Percentiles rank a stretch among this genome's conserved stretches.
These are phyloP conservation scores for Erebia epiphron DNA, from an alignment of 2,888 invertebrate species.

Conservation along the genomic window DNA sequence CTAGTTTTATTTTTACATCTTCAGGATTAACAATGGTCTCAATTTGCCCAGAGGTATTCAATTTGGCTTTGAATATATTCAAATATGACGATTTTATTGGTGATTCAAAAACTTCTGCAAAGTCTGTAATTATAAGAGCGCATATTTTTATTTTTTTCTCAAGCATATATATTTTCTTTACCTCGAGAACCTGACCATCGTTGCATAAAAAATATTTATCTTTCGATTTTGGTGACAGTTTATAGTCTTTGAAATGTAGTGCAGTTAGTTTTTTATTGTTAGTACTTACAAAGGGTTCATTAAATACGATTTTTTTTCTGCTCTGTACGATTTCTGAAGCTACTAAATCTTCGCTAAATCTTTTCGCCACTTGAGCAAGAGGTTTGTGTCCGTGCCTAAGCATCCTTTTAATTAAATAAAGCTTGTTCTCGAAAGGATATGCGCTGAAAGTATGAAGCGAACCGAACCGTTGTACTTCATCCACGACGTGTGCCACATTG, in stretches of 20 bases:
- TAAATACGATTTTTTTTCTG: slow-evolving; percentile 1
- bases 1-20: slow-evolving; percentile 28
- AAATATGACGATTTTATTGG: slow-evolving; percentile 14
- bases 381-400: slow-evolving; percentile 37
- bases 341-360: slow-evolving; percentile 18
- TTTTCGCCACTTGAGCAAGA: slow-evolving; percentile 33
- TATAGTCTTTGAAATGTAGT: background rate
- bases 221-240: slow-evolving; percentile 1
- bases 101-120: slow-evolving; percentile 3
- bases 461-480: slow-evolving; percentile 40
- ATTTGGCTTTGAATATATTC: slow-evolving; percentile 9
- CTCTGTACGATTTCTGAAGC: slow-evolving; percentile 5
- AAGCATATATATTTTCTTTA: slow-evolving; percentile 1
- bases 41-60: background rate
- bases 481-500: slow-evolving; percentile 37
- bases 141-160: slow-evolving; percentile 2
- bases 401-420: slow-evolving; percentile 32
- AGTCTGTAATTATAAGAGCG: background rate
- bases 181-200: slow-evolving; percentile 1
- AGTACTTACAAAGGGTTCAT: background rate
- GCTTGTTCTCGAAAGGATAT: slow-evolving; percentile 39
- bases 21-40: slow-evolving; percentile 1
- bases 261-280: slow-evolving; percentile 1
- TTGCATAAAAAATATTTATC: slow-evolving; percentile 1
- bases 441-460: slow-evolving; percentile 33